Conservation (phyloP, 2,113 vertebrate genomes). For the Mola mola region DNA sequence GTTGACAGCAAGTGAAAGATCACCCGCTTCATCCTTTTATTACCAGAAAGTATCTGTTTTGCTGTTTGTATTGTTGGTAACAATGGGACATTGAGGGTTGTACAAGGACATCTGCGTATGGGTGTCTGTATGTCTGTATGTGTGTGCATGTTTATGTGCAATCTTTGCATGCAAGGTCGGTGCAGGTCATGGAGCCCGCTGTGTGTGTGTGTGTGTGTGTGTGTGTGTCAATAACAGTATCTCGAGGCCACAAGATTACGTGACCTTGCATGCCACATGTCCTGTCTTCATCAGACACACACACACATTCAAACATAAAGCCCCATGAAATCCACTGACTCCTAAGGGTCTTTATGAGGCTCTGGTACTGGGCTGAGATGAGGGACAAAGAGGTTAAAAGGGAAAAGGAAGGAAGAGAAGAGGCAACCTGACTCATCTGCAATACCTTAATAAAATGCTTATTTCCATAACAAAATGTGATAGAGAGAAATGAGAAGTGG, state of each 20-base stretch:
- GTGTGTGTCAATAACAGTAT: slow-evolving; percentile 64
- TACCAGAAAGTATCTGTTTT: slow-evolving; percentile 13
- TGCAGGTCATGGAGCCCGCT: slow-evolving; percentile 39
- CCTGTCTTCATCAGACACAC: slow-evolving; percentile 31
- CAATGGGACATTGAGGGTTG: slow-evolving; percentile 20
- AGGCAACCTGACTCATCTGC: no score
- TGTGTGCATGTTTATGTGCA: slow-evolving; percentile 5
- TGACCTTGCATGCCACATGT: slow-evolving; percentile 70
- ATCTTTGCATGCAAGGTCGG: slow-evolving; percentile 36
- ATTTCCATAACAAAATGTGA: background rate
- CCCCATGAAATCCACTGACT: slow-evolving; percentile 61
- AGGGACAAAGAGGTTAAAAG: slow-evolving; percentile 9
- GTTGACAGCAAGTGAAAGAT: no score
- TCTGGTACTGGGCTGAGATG: slow-evolving; percentile 36
- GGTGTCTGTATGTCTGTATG: slow-evolving; percentile 6
- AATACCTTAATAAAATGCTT: no score
- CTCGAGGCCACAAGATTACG: slow-evolving; percentile 61
- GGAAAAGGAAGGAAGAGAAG: background rate
- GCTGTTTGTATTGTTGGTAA: slow-evolving; percentile 14
- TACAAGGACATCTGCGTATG: slow-evolving; percentile 4
- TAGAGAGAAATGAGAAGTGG: no score
- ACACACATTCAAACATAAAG: slow-evolving; percentile 41
- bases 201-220: slow-evolving; percentile 16
- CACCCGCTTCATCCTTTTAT: no score
- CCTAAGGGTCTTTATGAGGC: slow-evolving; percentile 54